phyloP scores from a whole-genome alignment of 2,888 invertebrate genomes.

The Callimorpha dominula region DNA sequence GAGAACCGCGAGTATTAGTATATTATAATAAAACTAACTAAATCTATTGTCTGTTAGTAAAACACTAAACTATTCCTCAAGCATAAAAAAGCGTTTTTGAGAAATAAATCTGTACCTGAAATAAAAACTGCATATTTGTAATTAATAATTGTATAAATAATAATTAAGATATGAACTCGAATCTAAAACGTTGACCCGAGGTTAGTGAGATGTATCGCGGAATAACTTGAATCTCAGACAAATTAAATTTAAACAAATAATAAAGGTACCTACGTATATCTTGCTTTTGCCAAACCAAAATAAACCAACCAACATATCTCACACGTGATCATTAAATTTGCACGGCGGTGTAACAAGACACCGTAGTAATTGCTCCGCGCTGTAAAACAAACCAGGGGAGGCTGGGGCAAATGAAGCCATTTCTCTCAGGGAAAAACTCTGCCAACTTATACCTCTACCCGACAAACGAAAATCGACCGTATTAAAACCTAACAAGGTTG shows the following conservation, averaged over 20 bases:
- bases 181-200: background rate
- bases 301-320: slow-evolving; percentile 31
- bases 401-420: slow-evolving; percentile 71
- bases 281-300: background rate
- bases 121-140: too few relatives aligned
- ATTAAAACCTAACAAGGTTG: background rate
- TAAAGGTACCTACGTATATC: background rate
- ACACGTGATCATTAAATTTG: slow-evolving; percentile 69
- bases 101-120: too few relatives aligned
- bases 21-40: too few relatives aligned
- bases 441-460: background rate
- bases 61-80: too few relatives aligned
- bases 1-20: too few relatives aligned
- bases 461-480: slow-evolving; percentile 11
- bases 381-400: slow-evolving; percentile 55
- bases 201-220: background rate
- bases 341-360: slow-evolving; percentile 68
- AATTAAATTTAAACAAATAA: background rate
- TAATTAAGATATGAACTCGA: too few relatives aligned
- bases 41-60: too few relatives aligned
- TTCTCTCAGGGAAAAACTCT: slow-evolving; percentile 45
- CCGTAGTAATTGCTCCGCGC: slow-evolving; percentile 65
- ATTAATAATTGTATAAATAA: too few relatives aligned
- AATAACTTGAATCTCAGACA: background rate
- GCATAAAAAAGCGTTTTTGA: too few relatives aligned